These are phyloP conservation scores for Todus mexicanus DNA, from an alignment of 2,797 vertebrate genomes.

Conservation along the genomic window DNA sequence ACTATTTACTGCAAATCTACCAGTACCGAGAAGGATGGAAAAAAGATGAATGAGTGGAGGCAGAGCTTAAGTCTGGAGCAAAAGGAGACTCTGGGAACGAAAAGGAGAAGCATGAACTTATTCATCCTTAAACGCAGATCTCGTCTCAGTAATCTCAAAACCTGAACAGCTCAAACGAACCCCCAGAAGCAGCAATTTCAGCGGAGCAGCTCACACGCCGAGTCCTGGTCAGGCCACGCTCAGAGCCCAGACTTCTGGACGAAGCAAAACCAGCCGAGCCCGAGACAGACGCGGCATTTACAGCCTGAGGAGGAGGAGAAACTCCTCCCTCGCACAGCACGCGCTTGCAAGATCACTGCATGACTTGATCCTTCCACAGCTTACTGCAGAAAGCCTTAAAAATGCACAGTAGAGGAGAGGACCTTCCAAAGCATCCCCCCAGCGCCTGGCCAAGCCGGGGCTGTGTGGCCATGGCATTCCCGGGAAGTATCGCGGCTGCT, in stretches of 20 bases:
- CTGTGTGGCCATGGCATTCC: background rate
- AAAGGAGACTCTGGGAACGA: background rate
- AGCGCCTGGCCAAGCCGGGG: fast-evolving
- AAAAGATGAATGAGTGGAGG: background rate
- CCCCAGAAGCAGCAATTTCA: background rate
- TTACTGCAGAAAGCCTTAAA: background rate
- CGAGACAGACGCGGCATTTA: background rate
- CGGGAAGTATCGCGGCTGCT: fast-evolving
- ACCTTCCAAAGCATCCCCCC: background rate
- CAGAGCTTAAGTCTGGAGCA: background rate
- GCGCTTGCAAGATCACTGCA: background rate
- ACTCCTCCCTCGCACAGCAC: background rate
- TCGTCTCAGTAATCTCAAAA: background rate
- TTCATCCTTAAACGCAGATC: background rate
- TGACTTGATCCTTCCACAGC: background rate
- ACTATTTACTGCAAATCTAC: background rate
- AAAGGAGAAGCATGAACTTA: background rate
- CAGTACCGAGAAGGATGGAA: background rate
- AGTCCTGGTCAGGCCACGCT: background rate
- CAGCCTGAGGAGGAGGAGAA: background rate
- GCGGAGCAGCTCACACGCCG: background rate
- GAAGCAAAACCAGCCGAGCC: background rate
- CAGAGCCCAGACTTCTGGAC: background rate
- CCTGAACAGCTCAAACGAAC: background rate
- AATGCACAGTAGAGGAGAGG: background rate